Evolutionary conservation across 2,797 vertebrate species (phyloP), one percentile per base, ranked within the genome.

Genomic region (Naso thynnoides): DNA sequence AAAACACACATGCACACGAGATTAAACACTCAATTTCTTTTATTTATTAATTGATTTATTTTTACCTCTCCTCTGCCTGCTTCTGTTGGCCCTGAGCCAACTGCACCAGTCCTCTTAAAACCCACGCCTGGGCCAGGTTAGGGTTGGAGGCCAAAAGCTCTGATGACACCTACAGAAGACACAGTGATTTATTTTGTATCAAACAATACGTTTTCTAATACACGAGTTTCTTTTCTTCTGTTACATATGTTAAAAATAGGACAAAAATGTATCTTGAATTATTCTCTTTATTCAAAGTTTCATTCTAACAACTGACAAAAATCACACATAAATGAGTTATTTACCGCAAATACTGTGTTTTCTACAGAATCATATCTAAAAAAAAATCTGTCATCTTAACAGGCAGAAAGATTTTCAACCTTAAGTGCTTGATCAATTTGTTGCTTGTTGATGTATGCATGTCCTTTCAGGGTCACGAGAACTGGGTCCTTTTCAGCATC

Each of bases 41-140:
- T n/a, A n/a, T n/a, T n/a, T n/a, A n/a, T n/a, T n/a, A n/a, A n/a
- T n/a, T n/a, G n/a, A n/a, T n/a, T n/a, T n/a, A n/a, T n/a, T 66
- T 44, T 27, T 64, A 91, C 98, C 96, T 96, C 89, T 92, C 94
- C 90, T 98, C 97, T 88, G 97, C 96, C 68, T 94, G 89, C 10
- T 93, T 78, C 53, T 94, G 94, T 48, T 96, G 92, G 44, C 95
- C 94, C 78, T 95, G 94, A 59, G 89, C 93, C 70, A 95, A 81
- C 70, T 95, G 87, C 58, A 89, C 84, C 55, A 92, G 92, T 69
- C 95, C 98, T 41, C 92, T 93, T 9, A 99, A 87, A 26, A 90
- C 94, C 66, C 95, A 84, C 3, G 83, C 93, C 79, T 96, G 94
- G 8, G 95, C 89, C 59, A 96, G 72, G 36, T 94, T 88, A 65